Percentiles rank a stretch among this genome's conserved stretches.
Conservation (phyloP, 1,140 invertebrate genomes). For the Pseudomyrmex pallidus region DNA sequence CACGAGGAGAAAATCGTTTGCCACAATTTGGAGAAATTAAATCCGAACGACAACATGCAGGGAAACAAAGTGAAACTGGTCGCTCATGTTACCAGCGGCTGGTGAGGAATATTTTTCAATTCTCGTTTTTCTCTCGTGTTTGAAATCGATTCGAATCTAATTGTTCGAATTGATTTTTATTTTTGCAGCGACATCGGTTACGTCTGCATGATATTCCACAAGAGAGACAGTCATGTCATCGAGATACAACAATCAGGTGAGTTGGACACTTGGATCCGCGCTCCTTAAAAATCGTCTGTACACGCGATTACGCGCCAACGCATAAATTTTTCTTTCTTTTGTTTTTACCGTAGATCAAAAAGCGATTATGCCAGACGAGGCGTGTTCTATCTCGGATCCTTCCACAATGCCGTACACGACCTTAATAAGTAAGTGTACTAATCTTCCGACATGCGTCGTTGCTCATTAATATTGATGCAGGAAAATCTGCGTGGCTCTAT, state of each 20-base stretch:
- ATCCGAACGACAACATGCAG: slow-evolving; percentile 74
- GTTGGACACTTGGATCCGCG: slow-evolving; percentile 32
- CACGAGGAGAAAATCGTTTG: slow-evolving; percentile 84
- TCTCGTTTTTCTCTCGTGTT: neutral
- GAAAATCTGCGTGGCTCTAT: neutral
- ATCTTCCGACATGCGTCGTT: neutral
- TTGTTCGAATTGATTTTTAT: slow-evolving; percentile 21
- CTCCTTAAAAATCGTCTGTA: neutral
- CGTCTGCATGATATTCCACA: slow-evolving; percentile 87
- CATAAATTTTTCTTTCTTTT: neutral
- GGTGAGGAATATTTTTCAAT: slow-evolving; percentile 79
- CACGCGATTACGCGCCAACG: neutral
- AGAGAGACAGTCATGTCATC: slow-evolving; percentile 86
- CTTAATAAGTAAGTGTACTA: slow-evolving; percentile 92
- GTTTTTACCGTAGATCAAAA: slow-evolving; percentile 77
- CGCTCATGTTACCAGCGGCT: slow-evolving; percentile 86
- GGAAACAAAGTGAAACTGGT: slow-evolving; percentile 82
- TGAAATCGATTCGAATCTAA: neutral
- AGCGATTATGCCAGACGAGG: slow-evolving; percentile 86
- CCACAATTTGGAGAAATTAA: slow-evolving; percentile 80
- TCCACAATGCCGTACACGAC: slow-evolving; percentile 91
- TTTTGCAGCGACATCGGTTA: slow-evolving; percentile 86
- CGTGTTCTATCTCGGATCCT: slow-evolving; percentile 86
- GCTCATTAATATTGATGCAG: slow-evolving; percentile 50
- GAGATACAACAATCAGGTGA: slow-evolving; percentile 86